A percentile compares a stretch with the other conserved stretches of the same genome.
Conservation (phyloP, 2,797 vertebrate genomes). For the Callimico goeldii region DNA sequence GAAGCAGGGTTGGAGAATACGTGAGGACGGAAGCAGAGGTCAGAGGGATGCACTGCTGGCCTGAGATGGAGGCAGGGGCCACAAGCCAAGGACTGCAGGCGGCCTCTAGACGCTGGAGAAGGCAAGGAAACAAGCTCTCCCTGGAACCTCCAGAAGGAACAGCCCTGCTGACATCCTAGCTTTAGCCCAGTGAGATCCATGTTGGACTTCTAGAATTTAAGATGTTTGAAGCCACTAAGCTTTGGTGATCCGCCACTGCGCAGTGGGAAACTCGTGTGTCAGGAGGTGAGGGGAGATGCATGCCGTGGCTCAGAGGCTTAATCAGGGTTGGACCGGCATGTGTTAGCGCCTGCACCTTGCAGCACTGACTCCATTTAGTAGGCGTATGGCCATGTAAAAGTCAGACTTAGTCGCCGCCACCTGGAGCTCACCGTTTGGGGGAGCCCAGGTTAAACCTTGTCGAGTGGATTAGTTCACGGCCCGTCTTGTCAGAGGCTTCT, state of each 20-base stretch:
- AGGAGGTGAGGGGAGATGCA: not conserved
- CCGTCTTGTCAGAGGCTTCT: rapidly evolving
- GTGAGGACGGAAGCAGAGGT: not conserved
- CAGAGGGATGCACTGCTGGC: rapidly evolving
- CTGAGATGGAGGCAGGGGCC: not conserved
- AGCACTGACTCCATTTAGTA: rapidly evolving
- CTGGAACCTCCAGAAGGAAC: not conserved
- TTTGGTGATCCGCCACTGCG: not conserved
- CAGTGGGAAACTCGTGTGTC: not conserved
- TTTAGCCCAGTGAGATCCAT: not conserved
- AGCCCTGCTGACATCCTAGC: rapidly evolving
- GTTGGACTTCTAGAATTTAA: not conserved
- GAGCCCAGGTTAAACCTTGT: not conserved
- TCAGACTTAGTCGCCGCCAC: not conserved
- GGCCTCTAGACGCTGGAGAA: not conserved
- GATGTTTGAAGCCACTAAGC: not conserved
- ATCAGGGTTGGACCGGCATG: not conserved
- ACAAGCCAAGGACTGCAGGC: rapidly evolving
- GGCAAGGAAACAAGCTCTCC: rapidly evolving
- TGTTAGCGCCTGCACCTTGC: not conserved
- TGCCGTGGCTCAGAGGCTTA: rapidly evolving
- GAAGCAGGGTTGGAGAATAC: not conserved
- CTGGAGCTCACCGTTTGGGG: rapidly evolving
- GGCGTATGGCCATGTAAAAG: rapidly evolving
- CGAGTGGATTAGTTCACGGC: rapidly evolving